A percentile compares a stretch with the other conserved stretches of the same genome.
Evolutionary conservation across 2,888 invertebrate species (phyloP).

Genomic region (Scelioninae gen. 2): DNA sequence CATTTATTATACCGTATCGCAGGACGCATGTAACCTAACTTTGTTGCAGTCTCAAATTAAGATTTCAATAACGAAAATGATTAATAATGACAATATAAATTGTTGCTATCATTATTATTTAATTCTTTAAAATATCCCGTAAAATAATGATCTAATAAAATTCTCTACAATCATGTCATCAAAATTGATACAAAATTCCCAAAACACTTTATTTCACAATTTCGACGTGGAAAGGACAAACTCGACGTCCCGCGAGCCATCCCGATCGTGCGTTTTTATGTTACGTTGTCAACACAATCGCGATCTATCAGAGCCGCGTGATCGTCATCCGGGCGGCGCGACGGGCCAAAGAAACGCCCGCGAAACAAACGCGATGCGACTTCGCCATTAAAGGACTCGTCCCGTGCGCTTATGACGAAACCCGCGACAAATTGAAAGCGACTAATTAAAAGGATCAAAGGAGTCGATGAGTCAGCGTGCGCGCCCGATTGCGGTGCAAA

Average conservation of each 20-base stretch:
- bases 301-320: constrained; percentile 29
- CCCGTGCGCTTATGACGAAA: constrained; percentile 41
- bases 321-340: constrained; percentile 29
- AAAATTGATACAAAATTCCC: too few relatives aligned
- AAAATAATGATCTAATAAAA: too few relatives aligned
- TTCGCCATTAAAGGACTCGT: constrained; percentile 51
- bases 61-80: too few relatives aligned
- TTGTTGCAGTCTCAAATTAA: too few relatives aligned
- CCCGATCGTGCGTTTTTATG: too few relatives aligned
- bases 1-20: too few relatives aligned
- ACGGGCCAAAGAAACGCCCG: constrained; percentile 30
- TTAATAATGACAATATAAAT: constrained; percentile 19
- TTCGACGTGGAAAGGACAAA: constrained; percentile 46
- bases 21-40: too few relatives aligned
- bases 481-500: too few relatives aligned
- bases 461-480: constrained; percentile 36
- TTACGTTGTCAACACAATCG: constrained; percentile 36
- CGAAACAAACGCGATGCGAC: constrained; percentile 27
- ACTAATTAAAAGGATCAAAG: constrained; percentile 52
- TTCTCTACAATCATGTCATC: too few relatives aligned
- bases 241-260: not conserved
- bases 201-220: constrained; percentile 41
- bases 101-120: constrained; percentile 15
- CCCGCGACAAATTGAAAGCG: constrained; percentile 51
- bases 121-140: too few relatives aligned